phyloP scores from a whole-genome alignment of 2,113 vertebrate species.

The Cavia porcellus region DNA sequence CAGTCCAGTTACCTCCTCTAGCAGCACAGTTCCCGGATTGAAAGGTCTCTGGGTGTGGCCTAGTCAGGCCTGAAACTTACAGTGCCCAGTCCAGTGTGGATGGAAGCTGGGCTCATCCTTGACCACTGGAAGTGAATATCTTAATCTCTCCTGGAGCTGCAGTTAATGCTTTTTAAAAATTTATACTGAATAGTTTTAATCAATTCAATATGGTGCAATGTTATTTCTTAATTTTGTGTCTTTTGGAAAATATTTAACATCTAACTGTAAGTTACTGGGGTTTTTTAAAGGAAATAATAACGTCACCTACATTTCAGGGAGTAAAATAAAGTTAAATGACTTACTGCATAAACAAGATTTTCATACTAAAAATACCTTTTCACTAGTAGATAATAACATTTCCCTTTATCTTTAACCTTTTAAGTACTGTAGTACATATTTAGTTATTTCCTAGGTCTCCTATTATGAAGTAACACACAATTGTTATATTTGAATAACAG shows the following conservation, averaged over 20 bases:
- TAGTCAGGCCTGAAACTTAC: too few species aligned
- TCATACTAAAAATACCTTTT: neutral
- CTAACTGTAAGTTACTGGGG: neutral
- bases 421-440: neutral
- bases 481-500: neutral
- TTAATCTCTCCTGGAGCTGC: too few species aligned
- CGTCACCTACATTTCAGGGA: neutral
- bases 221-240: conserved; percentile 31
- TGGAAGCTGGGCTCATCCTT: too few species aligned
- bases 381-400: neutral
- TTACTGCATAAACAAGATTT: neutral
- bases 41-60: too few species aligned
- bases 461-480: neutral
- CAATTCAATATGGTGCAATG: conserved; percentile 41
- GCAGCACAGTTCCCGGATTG: too few species aligned
- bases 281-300: neutral
- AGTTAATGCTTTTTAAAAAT: too few species aligned
- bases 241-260: neutral
- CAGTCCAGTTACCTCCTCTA: too few species aligned
- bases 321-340: neutral
- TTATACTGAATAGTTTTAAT: neutral
- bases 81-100: too few species aligned
- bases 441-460: neutral
- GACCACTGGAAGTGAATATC: too few species aligned
- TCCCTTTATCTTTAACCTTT: neutral